Base-by-base conservation (phyloP, 2,888 invertebrate genomes). In the Noctua comes region DNA sequence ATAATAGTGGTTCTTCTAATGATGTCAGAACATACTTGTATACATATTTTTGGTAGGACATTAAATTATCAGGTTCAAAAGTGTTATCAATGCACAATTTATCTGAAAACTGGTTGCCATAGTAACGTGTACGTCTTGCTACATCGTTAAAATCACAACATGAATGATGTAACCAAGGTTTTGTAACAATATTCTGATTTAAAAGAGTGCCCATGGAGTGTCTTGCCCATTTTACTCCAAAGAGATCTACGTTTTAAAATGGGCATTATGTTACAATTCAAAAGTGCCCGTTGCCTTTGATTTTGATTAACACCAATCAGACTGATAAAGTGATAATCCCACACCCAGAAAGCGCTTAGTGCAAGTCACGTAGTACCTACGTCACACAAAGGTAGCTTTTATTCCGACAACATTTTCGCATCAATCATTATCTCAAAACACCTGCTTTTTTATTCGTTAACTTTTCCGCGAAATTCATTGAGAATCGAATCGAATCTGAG, bases 371-470 rank as follows among this genome's bases (percentile, higher is more conserved):
- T 16, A 36, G 16, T 13, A 18, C 6, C 11, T 62, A 62, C 59
- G n/a, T 75, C 59, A 48, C 27, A 76, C 1, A 27, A 18, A 48
- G 21, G 16, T 57, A 57, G 27, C 4, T 40, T 59, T 48, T 73
- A 51, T 51, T 51, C 48, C 48, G 18, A 7, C 21, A 24, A 59
- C 36, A 48, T 74, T 59, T 46, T 64, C 13, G 24, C 40, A 27
- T 11, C 16, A 48, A 31, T 21, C 18, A 27, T 66, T 76, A 36
- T 46, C 57, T 59, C 1, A 21, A n/a, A n/a, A 75, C 21, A 46
- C 66, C 36, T n/a, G 43, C 46, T 57, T 21, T 31, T n/a, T 66
- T 5, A 77, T 57, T 76, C 43, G 40, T 64, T 40, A 62, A 27
- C 10, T 40, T 51, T 73, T 48, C 36, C n/a, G 46, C n/a, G n/a